phyloP scores from a whole-genome alignment of 2,888 invertebrate species.

The Allophyes oxyacanthae region DNA sequence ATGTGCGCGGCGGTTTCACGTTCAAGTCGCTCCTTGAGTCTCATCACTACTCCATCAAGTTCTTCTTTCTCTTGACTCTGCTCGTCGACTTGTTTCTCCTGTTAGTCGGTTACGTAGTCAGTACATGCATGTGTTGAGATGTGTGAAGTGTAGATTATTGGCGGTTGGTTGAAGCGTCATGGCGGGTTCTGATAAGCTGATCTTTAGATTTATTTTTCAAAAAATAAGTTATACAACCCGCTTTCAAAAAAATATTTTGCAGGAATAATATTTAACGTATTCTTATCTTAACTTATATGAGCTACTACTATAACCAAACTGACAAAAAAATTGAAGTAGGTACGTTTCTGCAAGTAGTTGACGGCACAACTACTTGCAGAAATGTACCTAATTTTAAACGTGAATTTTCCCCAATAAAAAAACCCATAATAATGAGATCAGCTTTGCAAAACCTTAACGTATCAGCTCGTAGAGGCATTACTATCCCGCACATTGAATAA shows the following conservation, averaged over 20 bases:
- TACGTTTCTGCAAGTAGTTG: too few species aligned
- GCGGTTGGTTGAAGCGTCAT: slow-evolving; percentile 42
- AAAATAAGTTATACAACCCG: too few species aligned
- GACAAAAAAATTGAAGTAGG: too few species aligned
- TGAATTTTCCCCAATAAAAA: too few species aligned
- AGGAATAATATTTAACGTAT: too few species aligned
- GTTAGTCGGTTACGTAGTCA: slow-evolving; percentile 67
- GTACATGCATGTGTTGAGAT: slow-evolving; percentile 56
- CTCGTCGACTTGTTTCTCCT: slow-evolving; percentile 97
- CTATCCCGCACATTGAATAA: slow-evolving; percentile 30
- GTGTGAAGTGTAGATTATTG: slow-evolving; percentile 33
- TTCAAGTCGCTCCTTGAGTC: slow-evolving; percentile 96
- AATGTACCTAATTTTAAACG: too few species aligned
- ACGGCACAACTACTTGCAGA: too few species aligned
- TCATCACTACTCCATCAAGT: slow-evolving; percentile 93
- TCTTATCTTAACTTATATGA: too few species aligned
- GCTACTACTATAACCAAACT: too few species aligned
- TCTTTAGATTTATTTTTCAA: background rate
- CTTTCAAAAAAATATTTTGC: too few species aligned
- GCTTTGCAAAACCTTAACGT: slow-evolving; percentile 30
- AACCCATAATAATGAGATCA: background rate
- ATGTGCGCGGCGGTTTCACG: slow-evolving; percentile 96
- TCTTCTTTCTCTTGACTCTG: slow-evolving; percentile 97
- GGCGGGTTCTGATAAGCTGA: slow-evolving; percentile 27
- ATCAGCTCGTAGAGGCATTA: slow-evolving; percentile 35